Evolutionary conservation across 2,888 invertebrate genomes (phyloP), one percentile per base, ranked within the genome.

Genomic region (Ecdyonurus torrentis): DNA sequence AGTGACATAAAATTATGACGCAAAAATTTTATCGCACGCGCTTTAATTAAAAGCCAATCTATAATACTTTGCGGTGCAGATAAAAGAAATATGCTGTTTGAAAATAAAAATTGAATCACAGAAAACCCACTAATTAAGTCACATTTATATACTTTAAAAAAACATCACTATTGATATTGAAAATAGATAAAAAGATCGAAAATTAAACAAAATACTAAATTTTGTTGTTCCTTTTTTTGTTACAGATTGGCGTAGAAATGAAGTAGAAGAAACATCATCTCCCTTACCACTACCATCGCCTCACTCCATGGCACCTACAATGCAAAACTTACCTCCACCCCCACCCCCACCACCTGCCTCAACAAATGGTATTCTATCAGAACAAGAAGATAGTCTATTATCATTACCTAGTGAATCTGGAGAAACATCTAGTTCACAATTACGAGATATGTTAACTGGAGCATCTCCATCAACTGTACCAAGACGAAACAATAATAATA

Each of bases 361-460:
- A 73, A 74, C 66, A 24, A 53, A 74, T 74, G 68, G 60, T 67
- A 2, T 70, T 71, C 23, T 74, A 75, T 23, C 73, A 64, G 69
- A 71, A 66, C 69, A 71, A 70, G 64, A 72, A 78, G 70, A 60
- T 72, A 75, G 24, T 72, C 73, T 24, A 72, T 72, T 52, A 73
- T 74, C 0, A 73, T 25, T 10, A 20, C 10, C 23, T 2, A 62
- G 62, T 37, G 62, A 62, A n/a, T n/a, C 55, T 20, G 55, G 55
- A 5, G 22, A 22, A n/a, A 5, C n/a, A 7, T n/a, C 55, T 5
- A 55, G 55, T 25, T 67, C 66, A 25, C 77, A 77, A 66, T 68
- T 77, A 66, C 73, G 77, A 15, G 75, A 78, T 63, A 77, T 76
- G 72, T 67, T 70, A 25, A 69, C 75, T 25, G 64, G 64, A 50